Evolutionary conservation across 1,140 invertebrate genomes (phyloP), one percentile per base, ranked within the genome.

Genomic region (Epicauta chinensis): DNA sequence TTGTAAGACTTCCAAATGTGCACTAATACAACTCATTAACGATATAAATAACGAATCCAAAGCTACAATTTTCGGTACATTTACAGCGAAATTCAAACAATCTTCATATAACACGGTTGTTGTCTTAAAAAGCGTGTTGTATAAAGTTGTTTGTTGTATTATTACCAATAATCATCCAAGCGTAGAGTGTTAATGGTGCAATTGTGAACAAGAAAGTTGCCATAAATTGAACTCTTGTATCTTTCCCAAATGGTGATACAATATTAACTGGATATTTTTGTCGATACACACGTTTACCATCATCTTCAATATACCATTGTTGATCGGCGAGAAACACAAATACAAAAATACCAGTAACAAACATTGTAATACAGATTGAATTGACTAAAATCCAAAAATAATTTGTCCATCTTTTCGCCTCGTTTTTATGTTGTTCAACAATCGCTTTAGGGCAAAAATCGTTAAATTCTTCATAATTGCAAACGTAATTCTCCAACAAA

Each of bases 1-100:
- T 17, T 43, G 42, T 14, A 67, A 13, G 52, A 67, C 63, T 17
- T 55, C 31, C 11, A 67, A 41, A 49, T 67, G 65, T 7, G 52
- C 45, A 31, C 52, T 55, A 15, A 62, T 45, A 32, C 61, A 57
- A 36, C 62, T 59, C 23, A 67, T 40, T 23, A 66, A 38, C 10
- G 49, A 29, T 2, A 60, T 56, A 43, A 61, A 62, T 15, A 59
- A 35, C 7, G 47, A 47, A 52, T 64, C 62, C 11, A 59, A 42
- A 17, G 36, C 37, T 17, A 30, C 11, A 34, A 34, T n/a, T 34
- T 34, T 34, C 10, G 1, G 11, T 7, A n/a, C n/a, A n/a, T 30
- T 30, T 30, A 30, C 4, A 30, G 10, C 10, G 29, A 30, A 30
- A 30, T 30, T 30, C 4, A 30, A 30, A n/a, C n/a, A n/a, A n/a